Evolutionary conservation across 2,888 invertebrate genomes (phyloP), one percentile per base, ranked within the genome.

Genomic region (Agrenia bidenticulata): DNA sequence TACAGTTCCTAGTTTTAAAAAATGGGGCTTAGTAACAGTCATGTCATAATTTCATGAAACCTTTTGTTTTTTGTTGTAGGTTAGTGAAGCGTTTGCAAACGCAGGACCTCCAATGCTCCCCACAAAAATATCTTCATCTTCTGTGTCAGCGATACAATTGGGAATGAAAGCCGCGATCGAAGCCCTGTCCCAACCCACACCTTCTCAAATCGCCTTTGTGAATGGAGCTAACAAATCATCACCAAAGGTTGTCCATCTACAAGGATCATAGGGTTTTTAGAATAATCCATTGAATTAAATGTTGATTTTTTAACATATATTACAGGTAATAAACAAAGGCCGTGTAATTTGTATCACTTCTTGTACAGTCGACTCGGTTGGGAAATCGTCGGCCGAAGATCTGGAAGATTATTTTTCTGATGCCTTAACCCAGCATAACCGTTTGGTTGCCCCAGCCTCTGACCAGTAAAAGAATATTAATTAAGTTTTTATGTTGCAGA

Each of bases 271-370:
- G 7, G 49, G 5, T 49, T 49, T 49, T 9, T 49, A 15, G 19
- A 49, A 49, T 15, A 49, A 49, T 32, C 9, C 15, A 39, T 15
- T 39, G 15, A 39, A 39, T 39, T 11, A 39, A 39, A 39, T 39
- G 15, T 15, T 39, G 15, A 39, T 39, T 39, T 39, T 11, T 39
- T 39, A 11, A 39, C n/a, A n/a, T n/a, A n/a, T n/a, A n/a, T 41
- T 63, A 1, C 62, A 79, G 78, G 77, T 85, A 11, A 77, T 82
- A 61, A 85, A 83, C 79, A 85, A 87, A 66, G 93, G 94, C 13
- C 84, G 95, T 69, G 89, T 96, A 17, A 90, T 96, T 77, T 94
- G 94, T 78, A 88, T 96, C 39, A 94, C 94, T 5, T 89, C 92
- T 73, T 89, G 93, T 0, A 84, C 92, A 74, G 92, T 93, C 79